Percentiles rank a stretch among this genome's conserved stretches.
These are phyloP conservation scores for Aurelia aurita DNA, from an alignment of 30 jellyfish, hydroid and myxozoan species.

Conservation along the genomic window DNA sequence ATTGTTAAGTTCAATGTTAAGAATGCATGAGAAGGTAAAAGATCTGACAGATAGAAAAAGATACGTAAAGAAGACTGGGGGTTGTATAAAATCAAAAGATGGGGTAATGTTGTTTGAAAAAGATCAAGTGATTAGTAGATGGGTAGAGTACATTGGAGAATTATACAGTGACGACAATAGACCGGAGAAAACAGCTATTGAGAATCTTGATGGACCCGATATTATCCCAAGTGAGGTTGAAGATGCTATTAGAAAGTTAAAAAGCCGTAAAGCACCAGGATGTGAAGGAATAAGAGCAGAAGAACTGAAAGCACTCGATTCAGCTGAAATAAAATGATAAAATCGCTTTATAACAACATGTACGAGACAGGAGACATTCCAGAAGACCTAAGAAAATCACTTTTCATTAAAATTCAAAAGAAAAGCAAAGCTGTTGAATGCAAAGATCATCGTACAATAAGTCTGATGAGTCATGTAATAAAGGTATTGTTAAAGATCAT, in stretches of 20 bases:
- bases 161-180: conserved; percentile 9
- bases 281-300: conserved; percentile 45
- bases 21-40: background rate
- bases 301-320: conserved; percentile 6
- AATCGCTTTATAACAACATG: background rate
- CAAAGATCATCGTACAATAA: too few species aligned
- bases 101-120: too few species aligned
- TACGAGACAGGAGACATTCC: conserved; percentile 29
- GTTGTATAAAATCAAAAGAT: background rate
- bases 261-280: conserved; percentile 15
- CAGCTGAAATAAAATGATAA: background rate
- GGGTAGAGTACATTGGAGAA: conserved; percentile 48
- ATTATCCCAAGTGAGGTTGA: background rate
- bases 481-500: too few species aligned
- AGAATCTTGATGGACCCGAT: background rate
- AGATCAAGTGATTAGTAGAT: conserved; percentile 28
- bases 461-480: too few species aligned
- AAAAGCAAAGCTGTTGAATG: too few species aligned
- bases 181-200: background rate
- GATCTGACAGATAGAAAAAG: background rate
- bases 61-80: background rate
- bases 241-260: background rate
- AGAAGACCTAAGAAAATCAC: conserved; percentile 18
- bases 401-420: too few species aligned
- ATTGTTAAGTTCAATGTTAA: too few species aligned